These are phyloP conservation scores for Larimichthys crocea DNA, from an alignment of 2,113 vertebrate species.

Conservation along the genomic window DNA sequence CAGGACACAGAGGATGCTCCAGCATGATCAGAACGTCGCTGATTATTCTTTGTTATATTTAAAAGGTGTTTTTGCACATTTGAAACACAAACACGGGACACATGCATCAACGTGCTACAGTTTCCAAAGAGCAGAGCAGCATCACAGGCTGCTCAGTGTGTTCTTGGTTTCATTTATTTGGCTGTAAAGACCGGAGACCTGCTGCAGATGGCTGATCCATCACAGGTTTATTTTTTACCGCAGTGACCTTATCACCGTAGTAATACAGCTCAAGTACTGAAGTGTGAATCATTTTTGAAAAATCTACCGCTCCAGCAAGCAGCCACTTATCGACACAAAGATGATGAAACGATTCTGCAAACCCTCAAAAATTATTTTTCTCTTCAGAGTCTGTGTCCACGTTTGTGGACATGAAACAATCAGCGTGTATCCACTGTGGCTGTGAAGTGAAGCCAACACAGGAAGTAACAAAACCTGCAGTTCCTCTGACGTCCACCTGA, in stretches of 20 bases:
- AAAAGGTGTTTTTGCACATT: too few relatives aligned
- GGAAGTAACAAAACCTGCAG: too few relatives aligned
- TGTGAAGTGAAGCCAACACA: too few relatives aligned
- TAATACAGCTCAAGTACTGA: conserved; percentile 43
- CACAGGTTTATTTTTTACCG: conserved; percentile 29
- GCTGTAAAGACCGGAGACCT: background rate
- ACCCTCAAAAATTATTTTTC: background rate
- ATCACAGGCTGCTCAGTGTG: background rate
- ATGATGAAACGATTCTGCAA: background rate
- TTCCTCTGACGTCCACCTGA: too few relatives aligned
- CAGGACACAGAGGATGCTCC: background rate
- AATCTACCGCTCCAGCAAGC: background rate
- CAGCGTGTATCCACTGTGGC: too few relatives aligned
- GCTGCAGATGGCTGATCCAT: conserved; percentile 32
- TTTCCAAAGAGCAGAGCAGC: background rate
- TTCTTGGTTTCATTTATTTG: background rate
- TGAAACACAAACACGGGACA: background rate
- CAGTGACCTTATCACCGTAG: conserved; percentile 19
- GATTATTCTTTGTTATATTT: background rate
- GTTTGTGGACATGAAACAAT: too few relatives aligned
- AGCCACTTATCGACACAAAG: background rate
- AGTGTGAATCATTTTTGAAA: conserved; percentile 25
- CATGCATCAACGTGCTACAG: background rate
- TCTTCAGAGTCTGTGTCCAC: too few relatives aligned
- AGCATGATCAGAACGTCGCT: background rate